These are phyloP conservation scores for Cryptomyrus ogoouensis DNA, from an alignment of 2,113 vertebrate species.

Conservation along the genomic window DNA sequence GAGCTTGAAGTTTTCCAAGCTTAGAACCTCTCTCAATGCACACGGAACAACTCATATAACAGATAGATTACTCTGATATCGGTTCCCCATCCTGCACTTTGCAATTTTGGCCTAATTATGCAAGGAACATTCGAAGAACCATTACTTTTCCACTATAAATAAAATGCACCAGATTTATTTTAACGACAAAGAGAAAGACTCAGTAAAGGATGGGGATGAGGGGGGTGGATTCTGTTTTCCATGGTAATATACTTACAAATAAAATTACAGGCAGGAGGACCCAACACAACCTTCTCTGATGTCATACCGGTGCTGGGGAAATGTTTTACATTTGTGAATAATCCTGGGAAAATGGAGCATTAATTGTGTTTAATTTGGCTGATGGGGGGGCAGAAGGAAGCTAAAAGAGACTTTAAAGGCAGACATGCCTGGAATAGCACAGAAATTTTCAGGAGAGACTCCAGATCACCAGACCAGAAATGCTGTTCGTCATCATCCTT, in stretches of 20 bases:
- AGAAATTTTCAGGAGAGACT: background rate
- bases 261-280: background rate
- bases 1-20: background rate
- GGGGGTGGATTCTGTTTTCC: background rate
- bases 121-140: background rate
- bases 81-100: background rate
- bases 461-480: slow-evolving; percentile 5
- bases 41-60: background rate
- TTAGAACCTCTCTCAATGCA: background rate
- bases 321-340: background rate
- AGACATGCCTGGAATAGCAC: background rate
- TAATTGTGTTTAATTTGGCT: slow-evolving; percentile 7
- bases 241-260: background rate
- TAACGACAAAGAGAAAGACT: background rate
- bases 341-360: background rate
- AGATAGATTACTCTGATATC: background rate
- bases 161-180: background rate
- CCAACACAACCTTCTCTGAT: background rate
- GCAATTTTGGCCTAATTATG: background rate
- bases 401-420: background rate
- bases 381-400: background rate
- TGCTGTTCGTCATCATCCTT: background rate
- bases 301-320: background rate
- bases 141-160: background rate
- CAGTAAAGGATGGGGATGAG: background rate